A percentile compares a stretch with the other conserved stretches of the same genome.
Evolutionary conservation across 1,140 invertebrate species (phyloP).

Genomic region (Bilobella aurantiaca): DNA sequence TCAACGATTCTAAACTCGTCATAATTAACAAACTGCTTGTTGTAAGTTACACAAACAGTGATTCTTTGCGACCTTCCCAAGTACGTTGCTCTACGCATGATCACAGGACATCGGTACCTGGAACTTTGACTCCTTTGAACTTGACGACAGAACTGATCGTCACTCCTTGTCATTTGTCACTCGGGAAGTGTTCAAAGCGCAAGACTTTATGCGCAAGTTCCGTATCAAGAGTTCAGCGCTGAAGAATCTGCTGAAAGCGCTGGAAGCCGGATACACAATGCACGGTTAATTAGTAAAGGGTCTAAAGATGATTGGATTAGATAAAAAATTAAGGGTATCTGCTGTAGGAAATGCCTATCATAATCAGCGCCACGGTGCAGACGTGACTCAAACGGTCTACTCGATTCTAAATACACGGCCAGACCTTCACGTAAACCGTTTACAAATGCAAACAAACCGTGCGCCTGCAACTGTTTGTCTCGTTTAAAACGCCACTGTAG

Average conservation of each 20-base stretch:
- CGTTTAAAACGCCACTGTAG: constrained; percentile 47
- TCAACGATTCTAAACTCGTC: neutral
- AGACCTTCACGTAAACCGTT: neutral
- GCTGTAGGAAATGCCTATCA: constrained; percentile 91
- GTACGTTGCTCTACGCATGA: neutral
- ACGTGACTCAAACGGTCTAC: constrained; percentile 79
- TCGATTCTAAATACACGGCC: neutral
- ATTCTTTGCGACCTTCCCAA: neutral
- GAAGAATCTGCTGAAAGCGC: constrained; percentile 39
- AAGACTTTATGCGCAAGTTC: neutral
- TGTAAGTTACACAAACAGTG: neutral
- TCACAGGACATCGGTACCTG: neutral
- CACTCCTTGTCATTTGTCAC: neutral
- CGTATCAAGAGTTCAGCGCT: neutral
- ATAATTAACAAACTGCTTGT: neutral
- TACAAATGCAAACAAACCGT: no score
- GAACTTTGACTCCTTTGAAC: neutral
- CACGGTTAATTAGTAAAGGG: no score
- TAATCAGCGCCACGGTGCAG: constrained; percentile 86
- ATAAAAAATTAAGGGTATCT: no score
- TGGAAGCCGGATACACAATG: constrained; percentile 70
- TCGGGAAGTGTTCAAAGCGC: neutral
- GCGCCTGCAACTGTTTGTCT: no score
- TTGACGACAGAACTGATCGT: neutral
- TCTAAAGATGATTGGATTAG: no score